Evolutionary conservation across 1,140 invertebrate genomes (phyloP).

Genomic region (Diabrotica virgifera): DNA sequence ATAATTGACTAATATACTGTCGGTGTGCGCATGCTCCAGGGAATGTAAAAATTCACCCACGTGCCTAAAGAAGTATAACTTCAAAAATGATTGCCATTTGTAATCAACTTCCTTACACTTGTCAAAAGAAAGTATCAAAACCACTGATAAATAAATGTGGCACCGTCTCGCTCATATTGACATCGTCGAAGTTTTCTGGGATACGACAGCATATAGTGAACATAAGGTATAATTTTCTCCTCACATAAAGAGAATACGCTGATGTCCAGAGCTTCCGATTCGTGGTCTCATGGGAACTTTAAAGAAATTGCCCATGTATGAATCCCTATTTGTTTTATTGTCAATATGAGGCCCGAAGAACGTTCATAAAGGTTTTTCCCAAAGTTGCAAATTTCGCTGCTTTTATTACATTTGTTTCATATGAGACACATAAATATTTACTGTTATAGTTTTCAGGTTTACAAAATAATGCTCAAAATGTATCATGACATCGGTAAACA

Average conservation of each 20-base stretch:
- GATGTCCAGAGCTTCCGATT: constrained; percentile 39
- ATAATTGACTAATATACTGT: too few relatives aligned
- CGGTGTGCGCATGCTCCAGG: too few relatives aligned
- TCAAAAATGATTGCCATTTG: too few relatives aligned
- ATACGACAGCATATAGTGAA: constrained; percentile 3
- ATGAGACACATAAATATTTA: background rate
- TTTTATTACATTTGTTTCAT: background rate
- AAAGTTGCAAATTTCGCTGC: background rate
- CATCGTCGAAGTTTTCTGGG: background rate
- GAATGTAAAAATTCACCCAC: too few relatives aligned
- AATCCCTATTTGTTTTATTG: constrained; percentile 45
- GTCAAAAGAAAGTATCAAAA: too few relatives aligned
- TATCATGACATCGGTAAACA: background rate
- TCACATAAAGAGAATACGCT: constrained; percentile 47
- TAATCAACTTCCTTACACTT: too few relatives aligned
- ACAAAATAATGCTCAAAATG: background rate
- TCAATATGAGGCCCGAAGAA: constrained; percentile 23
- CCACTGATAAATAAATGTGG: too few relatives aligned
- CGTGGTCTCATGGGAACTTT: constrained; percentile 41
- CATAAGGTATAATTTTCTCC: constrained; percentile 47
- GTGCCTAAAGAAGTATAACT: too few relatives aligned
- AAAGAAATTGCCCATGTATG: constrained; percentile 49
- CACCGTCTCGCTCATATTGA: too few relatives aligned
- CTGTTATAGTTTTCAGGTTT: background rate
- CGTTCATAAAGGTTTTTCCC: constrained; percentile 16